These are phyloP conservation scores for Ditula angustiorana DNA, from an alignment of 2,888 invertebrate genomes.

Conservation along the genomic window DNA sequence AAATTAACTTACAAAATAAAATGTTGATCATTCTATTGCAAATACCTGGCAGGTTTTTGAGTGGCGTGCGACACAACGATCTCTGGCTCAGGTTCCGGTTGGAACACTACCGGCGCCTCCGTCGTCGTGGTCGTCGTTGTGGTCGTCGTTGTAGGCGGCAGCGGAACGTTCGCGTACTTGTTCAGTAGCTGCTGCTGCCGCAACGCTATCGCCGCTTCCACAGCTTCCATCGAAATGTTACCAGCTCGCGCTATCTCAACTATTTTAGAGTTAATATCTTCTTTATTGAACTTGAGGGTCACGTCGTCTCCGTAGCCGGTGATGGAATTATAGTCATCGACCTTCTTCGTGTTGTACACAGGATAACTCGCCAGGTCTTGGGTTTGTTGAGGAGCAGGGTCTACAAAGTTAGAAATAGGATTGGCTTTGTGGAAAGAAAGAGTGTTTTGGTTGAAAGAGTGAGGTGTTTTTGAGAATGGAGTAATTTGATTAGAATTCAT, in stretches of 20 bases:
- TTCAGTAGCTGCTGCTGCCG: constrained; percentile 89
- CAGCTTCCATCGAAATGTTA: constrained; percentile 91
- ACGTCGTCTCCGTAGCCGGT: constrained; percentile 79
- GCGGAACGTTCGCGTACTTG: constrained; percentile 81
- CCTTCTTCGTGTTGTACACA: constrained; percentile 76
- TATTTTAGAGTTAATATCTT: constrained; percentile 79
- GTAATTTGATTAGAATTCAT: constrained; percentile 65
- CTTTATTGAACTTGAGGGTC: constrained; percentile 71
- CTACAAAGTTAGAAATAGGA: constrained; percentile 82
- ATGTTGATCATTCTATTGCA: not conserved
- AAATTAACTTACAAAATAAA: too few species aligned
- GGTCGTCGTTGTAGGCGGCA: constrained; percentile 77
- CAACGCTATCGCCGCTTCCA: constrained; percentile 90
- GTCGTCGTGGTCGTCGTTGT: constrained; percentile 72
- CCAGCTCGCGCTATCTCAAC: constrained; percentile 88
- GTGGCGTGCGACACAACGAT: constrained; percentile 63
- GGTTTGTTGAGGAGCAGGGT: constrained; percentile 78
- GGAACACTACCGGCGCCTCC: constrained; percentile 62
- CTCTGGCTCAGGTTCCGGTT: constrained; percentile 73
- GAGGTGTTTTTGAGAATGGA: constrained; percentile 54
- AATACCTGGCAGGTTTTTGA: constrained; percentile 74
- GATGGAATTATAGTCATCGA: constrained; percentile 80
- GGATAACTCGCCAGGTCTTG: constrained; percentile 70
- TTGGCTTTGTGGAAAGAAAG: constrained; percentile 65
- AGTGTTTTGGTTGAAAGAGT: constrained; percentile 56